Base-by-base conservation (phyloP, 2,113 vertebrate genomes). In the Laticauda colubrina region DNA sequence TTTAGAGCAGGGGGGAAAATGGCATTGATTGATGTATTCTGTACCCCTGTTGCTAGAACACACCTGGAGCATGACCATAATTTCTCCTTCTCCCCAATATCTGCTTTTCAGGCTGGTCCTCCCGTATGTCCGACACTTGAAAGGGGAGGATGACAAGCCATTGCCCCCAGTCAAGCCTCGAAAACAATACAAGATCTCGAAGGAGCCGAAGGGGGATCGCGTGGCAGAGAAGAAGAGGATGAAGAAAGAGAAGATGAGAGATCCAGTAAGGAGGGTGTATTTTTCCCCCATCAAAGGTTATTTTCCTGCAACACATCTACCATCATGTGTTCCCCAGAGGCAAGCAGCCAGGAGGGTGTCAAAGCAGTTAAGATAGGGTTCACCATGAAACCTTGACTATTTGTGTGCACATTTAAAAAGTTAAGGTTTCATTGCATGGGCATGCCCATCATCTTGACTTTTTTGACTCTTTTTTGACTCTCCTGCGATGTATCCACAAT, bases 131-230 rank as follows among this genome's bases (percentile, higher is more conserved):
- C 98, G 99, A 85, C 98, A 99, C 85, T 96, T 98, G 45, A 98
- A 98, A 95, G 99, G 99, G 4, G 99, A 99, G 95, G 98, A 99
- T 1, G 98, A 99, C 97, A 99, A 98, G 54, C 99, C 99, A 0
- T 96, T 99, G 95, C 99, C 99, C 48, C 98, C 97, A 0, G 96
- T 97, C 95, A 99, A 99, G 96, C 99, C 99, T 53, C 98, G 98
- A 81, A 98, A 98, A 93, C 98, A 98, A 24, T 98, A 99, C 95
- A 99, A 98, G 95, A 97, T 98, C 59, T 97, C 97, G 93, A 96
- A 96, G 85, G 98, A 98, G 39, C 45, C 91, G 23, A 98, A 97
- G 51, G 96, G 94, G 9, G 96, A 96, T 0, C 89, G 95, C 10
- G 2, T 48, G 3, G 9, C 97, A 0, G 97, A 97, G 92, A 98